Evolutionary conservation across 2,888 invertebrate genomes (phyloP).

Genomic region (Hedychridium roseum): DNA sequence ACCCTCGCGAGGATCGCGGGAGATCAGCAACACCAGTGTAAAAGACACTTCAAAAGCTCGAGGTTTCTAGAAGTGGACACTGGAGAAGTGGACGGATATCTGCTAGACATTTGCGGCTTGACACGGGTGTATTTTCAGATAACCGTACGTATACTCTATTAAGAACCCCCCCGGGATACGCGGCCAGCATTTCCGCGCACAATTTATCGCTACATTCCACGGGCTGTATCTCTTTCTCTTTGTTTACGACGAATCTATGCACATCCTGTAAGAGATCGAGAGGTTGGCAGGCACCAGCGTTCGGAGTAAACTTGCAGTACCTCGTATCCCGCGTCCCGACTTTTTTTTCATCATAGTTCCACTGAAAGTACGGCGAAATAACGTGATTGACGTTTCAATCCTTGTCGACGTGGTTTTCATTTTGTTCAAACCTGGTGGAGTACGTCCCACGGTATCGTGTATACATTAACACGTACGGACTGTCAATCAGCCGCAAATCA

Average conservation of each 20-base stretch:
- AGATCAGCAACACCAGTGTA: too few species aligned
- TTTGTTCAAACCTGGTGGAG: too few species aligned
- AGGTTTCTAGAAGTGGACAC: constrained; percentile 29
- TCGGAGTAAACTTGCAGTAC: too few species aligned
- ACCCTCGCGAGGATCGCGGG: too few species aligned
- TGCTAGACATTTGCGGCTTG: constrained; percentile 33
- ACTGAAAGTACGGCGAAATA: too few species aligned
- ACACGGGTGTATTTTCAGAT: constrained; percentile 40
- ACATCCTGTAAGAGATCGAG: constrained; percentile 12
- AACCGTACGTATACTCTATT: constrained; percentile 39
- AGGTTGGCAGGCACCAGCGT: constrained; percentile 31
- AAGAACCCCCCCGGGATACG: too few species aligned
- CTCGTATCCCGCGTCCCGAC: too few species aligned
- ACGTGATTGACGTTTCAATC: too few species aligned
- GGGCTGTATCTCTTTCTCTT: constrained; percentile 12
- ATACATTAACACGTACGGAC: constrained; percentile 14
- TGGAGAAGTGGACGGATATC: constrained; percentile 26
- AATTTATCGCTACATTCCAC: constrained; percentile 5
- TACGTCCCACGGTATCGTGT: background rate
- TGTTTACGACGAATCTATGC: constrained; percentile 17
- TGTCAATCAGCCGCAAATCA: constrained; percentile 24
- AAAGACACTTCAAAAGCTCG: too few species aligned
- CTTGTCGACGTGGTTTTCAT: too few species aligned
- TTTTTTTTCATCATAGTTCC: too few species aligned
- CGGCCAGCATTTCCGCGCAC: background rate